Conservation (phyloP, 2,113 vertebrate species). For the Leucopsar rothschildi region DNA sequence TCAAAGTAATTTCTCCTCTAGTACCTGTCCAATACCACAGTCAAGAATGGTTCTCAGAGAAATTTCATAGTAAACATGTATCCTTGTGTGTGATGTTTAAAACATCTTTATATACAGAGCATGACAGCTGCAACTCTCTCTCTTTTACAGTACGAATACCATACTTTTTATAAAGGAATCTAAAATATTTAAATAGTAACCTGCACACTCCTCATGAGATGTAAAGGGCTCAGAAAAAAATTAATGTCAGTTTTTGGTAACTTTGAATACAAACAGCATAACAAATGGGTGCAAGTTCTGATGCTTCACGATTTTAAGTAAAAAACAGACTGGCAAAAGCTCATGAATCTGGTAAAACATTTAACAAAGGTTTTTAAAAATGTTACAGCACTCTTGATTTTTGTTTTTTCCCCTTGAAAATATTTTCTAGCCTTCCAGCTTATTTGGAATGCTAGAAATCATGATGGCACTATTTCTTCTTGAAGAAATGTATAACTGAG, state of each 20-base stretch:
- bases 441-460: neutral
- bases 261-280: neutral
- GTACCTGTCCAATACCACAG: neutral
- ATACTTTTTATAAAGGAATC: neutral
- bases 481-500: neutral
- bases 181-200: neutral
- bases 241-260: neutral
- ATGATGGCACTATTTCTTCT: neutral
- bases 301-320: neutral
- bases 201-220: neutral
- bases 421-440: neutral
- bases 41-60: neutral
- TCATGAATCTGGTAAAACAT: neutral
- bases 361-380: neutral
- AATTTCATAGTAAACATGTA: neutral
- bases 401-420: neutral
- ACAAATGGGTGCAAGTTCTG: neutral
- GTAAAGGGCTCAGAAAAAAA: neutral
- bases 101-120: neutral
- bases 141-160: neutral
- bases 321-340: neutral
- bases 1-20: neutral
- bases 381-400: neutral
- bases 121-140: neutral
- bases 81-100: neutral